Conservation (phyloP, 2,113 vertebrate genomes). For the Oncorhynchus mykiss region DNA sequence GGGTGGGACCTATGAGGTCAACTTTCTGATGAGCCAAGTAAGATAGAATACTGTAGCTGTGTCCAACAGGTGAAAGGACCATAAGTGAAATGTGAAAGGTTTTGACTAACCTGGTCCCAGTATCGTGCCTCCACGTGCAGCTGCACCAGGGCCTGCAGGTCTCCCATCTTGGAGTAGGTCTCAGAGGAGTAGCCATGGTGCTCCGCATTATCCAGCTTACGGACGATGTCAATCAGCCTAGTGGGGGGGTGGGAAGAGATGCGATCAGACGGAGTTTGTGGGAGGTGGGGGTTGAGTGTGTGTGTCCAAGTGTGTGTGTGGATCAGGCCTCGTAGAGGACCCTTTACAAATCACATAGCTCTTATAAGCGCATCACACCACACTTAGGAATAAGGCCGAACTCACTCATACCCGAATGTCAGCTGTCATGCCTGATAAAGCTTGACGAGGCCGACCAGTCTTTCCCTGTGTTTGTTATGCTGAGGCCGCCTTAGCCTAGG, state of each 20-base stretch:
- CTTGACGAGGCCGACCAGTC: constrained; percentile 24
- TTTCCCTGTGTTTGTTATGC: constrained; percentile 23
- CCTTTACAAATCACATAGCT: too few species aligned
- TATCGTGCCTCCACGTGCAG: constrained; percentile 87
- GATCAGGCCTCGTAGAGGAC: too few species aligned
- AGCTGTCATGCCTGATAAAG: constrained; percentile 28
- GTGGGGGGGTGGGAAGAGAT: constrained; percentile 41
- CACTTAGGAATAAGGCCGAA: constrained; percentile 26
- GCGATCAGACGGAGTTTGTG: constrained; percentile 79
- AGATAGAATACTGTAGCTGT: neutral
- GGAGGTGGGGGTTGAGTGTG: constrained; percentile 20
- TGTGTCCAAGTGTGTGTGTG: too few species aligned
- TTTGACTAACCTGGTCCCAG: constrained; percentile 89
- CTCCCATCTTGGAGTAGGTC: constrained; percentile 93
- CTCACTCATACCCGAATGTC: constrained; percentile 16
- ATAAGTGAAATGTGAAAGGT: constrained; percentile 33
- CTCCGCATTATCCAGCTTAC: constrained; percentile 95
- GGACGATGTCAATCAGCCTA: constrained; percentile 92
- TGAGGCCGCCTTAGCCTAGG: constrained; percentile 19
- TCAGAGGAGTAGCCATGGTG: constrained; percentile 93
- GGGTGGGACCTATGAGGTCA: constrained; percentile 2
- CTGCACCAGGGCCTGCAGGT: constrained; percentile 86
- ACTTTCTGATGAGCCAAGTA: constrained; percentile 14
- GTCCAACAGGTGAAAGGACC: neutral
- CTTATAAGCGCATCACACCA: neutral